Base-by-base conservation (phyloP, 2,888 invertebrate genomes). In the Apodemia hepburni region DNA sequence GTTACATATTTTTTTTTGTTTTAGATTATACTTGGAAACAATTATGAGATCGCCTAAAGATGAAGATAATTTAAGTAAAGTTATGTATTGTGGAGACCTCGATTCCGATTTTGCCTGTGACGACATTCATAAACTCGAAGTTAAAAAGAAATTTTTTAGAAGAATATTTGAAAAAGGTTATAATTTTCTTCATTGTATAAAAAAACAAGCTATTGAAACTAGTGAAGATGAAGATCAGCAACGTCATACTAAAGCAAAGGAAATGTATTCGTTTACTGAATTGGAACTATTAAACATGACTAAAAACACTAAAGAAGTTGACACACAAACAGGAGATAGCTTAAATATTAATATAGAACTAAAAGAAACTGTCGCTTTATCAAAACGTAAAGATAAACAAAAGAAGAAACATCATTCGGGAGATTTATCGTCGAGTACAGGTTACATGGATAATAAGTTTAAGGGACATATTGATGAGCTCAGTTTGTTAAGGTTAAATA, bases 21-120 rank as follows among this genome's bases (percentile, higher is more conserved):
- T 66, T 79, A 91, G 90, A 64, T 76, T 91, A 62, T 77, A 80
- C 65, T 74, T 90, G 69, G 80, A 87, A 18, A 68, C 79, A 12
- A 73, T 88, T 17, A 91, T 91, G 90, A 78, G 82, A 29, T 82
- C 85, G 45, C 89, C 89, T n/a, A 73, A 75, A 47, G 84, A 86
- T 11, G 65, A 63, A 0, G 77, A 76, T 1, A 67, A 70, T 38
- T 62, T 62, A 17, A 66, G 65, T 0, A 80, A 75, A 69, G 68
- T 72, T 29, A 66, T 68, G 12, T 77, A 75, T 62, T 75, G 72
- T 1, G 70, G 64, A 27, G 65, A 68, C 61, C 66, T 71, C 6
- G 76, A 77, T 18, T 74, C 73, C 11, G 75, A 77, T 49, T 64
- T 64, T 27, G 54, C 68, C 12, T 66, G 65, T 29, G 61, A 64